Conservation (phyloP, 2,113 vertebrate genomes). For the Syngnathoides biaculeatus region DNA sequence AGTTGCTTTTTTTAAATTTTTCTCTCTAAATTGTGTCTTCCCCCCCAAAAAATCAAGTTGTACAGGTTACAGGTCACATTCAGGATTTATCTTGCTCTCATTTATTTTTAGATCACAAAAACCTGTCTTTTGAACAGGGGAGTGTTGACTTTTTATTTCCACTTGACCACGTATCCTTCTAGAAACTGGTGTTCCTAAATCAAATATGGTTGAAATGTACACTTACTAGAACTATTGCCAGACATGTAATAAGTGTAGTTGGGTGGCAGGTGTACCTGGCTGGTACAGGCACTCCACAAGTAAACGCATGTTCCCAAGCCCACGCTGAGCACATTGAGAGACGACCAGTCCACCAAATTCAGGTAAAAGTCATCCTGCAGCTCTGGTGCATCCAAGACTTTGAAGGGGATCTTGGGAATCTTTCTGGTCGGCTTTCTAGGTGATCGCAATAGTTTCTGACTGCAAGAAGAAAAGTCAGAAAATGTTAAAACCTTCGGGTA, state of each 20-base stretch:
- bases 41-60: too few species aligned
- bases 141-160: too few species aligned
- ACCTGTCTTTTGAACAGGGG: too few species aligned
- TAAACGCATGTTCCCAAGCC: slow-evolving; percentile 97
- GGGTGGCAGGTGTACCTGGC: slow-evolving; percentile 78
- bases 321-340: slow-evolving; percentile 94
- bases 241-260: neutral
- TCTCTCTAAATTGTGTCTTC: too few species aligned
- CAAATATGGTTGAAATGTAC: too few species aligned
- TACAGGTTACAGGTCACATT: too few species aligned
- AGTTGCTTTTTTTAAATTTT: too few species aligned
- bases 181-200: too few species aligned
- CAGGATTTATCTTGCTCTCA: too few species aligned
- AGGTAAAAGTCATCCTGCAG: slow-evolving; percentile 98
- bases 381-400: slow-evolving; percentile 94
- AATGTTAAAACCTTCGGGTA: neutral
- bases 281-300: slow-evolving; percentile 97
- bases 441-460: slow-evolving; percentile 91
- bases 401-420: slow-evolving; percentile 98
- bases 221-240: too few species aligned
- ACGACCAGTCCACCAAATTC: slow-evolving; percentile 98
- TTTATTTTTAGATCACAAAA: too few species aligned
- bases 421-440: slow-evolving; percentile 95
- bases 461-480: slow-evolving; percentile 42
- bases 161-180: too few species aligned